Base-by-base conservation (phyloP, 2,888 invertebrate species). In the Synergus itoensis region DNA sequence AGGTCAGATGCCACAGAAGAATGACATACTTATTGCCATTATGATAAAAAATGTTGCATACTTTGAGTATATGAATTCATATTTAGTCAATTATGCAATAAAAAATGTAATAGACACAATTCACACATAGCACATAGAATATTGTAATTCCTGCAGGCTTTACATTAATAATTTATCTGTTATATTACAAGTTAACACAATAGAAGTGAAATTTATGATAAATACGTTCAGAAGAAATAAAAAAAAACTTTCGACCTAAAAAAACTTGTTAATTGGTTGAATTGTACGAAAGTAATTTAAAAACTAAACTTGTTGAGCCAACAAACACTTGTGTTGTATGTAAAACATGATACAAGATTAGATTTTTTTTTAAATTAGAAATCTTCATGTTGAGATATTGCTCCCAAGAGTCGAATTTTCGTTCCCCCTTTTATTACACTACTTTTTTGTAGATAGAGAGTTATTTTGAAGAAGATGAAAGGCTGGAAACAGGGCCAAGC, bases 401-500 rank as follows among this genome's bases (percentile, higher is more conserved):
- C 21, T 60, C 60, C 21, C 60, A 18, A 4, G 60, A 12, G 60
- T 60, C 21, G 18, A 14, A 60, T 60, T 60, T 60, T 60, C 21
- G 60, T 60, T 60, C 60, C 60, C 60, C 21, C 21, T 60, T 60
- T 21, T 60, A 60, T 60, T 60, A 60, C 21, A 60, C 21, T 60
- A 12, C 43, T 43, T 64, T 64, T 53, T 73, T n/a, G 4, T 7
- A 48, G 28, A 53, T 40, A 73, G 28, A 73, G 48, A 73, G 48
- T 48, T 73, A 73, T 73, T 73, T 53, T 73, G 48, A 53, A 16
- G 36, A 53, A 53, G 48, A 73, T 53, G 36, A 73, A 73, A 53
- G 36, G 11, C 53, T 45, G 28, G 73, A 73, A 53, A 73, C 48
- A 21, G 53, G 73, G 48, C 48, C 53, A 73, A 53, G 48, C 48